These are phyloP conservation scores for Drosophila pachea DNA, from an alignment of 1,140 invertebrate species.

Conservation along the genomic window DNA sequence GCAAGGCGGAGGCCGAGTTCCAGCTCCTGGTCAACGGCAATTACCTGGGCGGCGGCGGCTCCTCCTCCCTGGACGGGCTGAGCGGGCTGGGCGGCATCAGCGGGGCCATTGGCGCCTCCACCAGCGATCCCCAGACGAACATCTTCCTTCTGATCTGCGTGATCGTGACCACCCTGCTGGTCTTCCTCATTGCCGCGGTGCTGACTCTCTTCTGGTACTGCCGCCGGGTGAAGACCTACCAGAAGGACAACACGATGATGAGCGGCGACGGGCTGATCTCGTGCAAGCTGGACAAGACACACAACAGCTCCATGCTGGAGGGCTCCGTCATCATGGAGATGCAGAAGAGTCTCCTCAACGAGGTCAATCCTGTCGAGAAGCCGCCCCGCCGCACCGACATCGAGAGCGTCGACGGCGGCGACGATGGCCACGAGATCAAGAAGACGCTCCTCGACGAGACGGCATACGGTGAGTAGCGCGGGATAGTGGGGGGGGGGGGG, in stretches of 20 bases:
- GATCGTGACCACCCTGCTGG: conserved; percentile 81
- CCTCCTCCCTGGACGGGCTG: conserved; percentile 67
- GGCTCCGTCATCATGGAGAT: conserved; percentile 84
- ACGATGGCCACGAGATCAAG: conserved; percentile 89
- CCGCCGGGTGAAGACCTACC: conserved; percentile 80
- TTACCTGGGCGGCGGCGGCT: conserved; percentile 76
- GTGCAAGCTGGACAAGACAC: conserved; percentile 81
- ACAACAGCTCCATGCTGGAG: conserved; percentile 82
- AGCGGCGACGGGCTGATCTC: conserved; percentile 73
- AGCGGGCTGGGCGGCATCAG: conserved; percentile 48
- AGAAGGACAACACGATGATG: conserved; percentile 79
- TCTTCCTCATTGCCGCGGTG: conserved; percentile 82
- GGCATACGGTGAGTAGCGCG: conserved; percentile 87
- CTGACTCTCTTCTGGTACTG: conserved; percentile 85
- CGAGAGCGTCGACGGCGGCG: conserved; percentile 84
- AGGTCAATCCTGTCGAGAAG: conserved; percentile 89
- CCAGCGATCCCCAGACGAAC: conserved; percentile 72
- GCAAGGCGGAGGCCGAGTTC: conserved; percentile 84
- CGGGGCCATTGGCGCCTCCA: conserved; percentile 67
- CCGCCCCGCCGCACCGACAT: conserved; percentile 86
- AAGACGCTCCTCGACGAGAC: conserved; percentile 87
- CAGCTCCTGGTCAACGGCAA: conserved; percentile 83
- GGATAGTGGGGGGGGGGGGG: background rate
- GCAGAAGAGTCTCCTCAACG: conserved; percentile 88
- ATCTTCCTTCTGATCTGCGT: conserved; percentile 80